Base-by-base conservation (phyloP, 2,888 invertebrate genomes). In the Drosophila percnosoma region DNA sequence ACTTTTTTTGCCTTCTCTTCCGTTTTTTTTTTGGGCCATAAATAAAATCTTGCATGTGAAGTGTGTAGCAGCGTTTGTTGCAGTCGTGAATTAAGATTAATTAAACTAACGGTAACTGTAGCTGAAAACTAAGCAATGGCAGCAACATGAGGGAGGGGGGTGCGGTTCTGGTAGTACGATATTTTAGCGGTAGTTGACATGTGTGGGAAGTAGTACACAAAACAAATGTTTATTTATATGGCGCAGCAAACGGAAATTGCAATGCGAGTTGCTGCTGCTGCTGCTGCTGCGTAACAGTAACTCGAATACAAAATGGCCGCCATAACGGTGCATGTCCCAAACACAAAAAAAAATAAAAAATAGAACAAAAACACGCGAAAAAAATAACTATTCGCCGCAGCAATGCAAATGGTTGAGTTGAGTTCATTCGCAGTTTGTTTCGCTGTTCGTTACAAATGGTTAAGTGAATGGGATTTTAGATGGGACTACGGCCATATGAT, bases 11-110 rank as follows among this genome's bases (percentile, higher is more conserved):
- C 53, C 64, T 49, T 61, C 61, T 29, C 18, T 68, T 67, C 49
- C 67, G 70, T 72, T 65, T 54, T 29, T 33, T 57, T 68, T 75
- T 49, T 55, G 15, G 73, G 80, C 90, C 74, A 89, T 85, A 85
- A 85, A 85, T 85, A 89, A 87, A 89, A 83, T 85, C 83, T 87
- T 75, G 89, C 80, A 79, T 85, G 90, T 87, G 88, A 85, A 87
- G 90, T 82, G 88, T 69, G 73, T 69, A 62, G 81, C 72, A 70
- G 78, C 71, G 72, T 83, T 89, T 90, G 90, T 69, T 90, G 73
- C 74, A 73, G 90, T 90, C 90, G 87, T 87, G 87, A 90, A 87
- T 87, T 87, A 87, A 87, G 87, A 87, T 87, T 87, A 87, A 87
- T 87, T 87, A 87, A 87, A 87, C 82, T 82, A 84, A 87, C 87